Base-by-base conservation (phyloP, 2,888 invertebrate species). In the Aphodius granarius region DNA sequence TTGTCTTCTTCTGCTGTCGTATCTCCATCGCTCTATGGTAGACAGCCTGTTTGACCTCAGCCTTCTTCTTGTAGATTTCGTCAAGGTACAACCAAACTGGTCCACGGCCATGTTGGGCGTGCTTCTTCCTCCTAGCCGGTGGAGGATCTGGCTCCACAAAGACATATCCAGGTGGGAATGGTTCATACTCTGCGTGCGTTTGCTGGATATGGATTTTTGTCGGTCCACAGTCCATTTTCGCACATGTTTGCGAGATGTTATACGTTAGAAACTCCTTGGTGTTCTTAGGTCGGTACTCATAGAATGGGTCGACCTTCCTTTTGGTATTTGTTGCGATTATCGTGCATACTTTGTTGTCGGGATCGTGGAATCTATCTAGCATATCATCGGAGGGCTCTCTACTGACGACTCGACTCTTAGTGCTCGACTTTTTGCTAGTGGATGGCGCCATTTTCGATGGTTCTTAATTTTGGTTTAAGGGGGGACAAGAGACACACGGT, bases 41-140 rank as follows among this genome's bases (percentile, higher is more conserved):
- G 20, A 63, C 78, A 71, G 63, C 79, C 78, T 70, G 80, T 74
- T 73, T 62, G 5, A 19, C 17, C 13, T 77, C 77, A 9, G 62
- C 22, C 64, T 79, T 76, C 21, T 78, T 78, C 63, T 77, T 75
- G 79, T 80, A 82, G 63, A 81, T 81, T 78, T 85, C 85, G 18
- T 85, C 84, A 9, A 82, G n/a, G 76, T 83, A 85, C 72, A 80
- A 78, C 81, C 81, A 83, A 64, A 83, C 81, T 0, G 85, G 84
- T 5, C 82, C 82, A 20, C 83, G 78, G 4, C 83, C 83, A 64
- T 78, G 75, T 20, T 73, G 78, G 79, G 77, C 77, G 76, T 72
- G 62, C 43, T 73, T 76, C 72, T 20, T 72, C 21, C 66, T 76
- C 64, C 70, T 74, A 6, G 20, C n/a, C 16, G 65, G 65, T 2